phyloP scores from a whole-genome alignment of 2,797 vertebrate species.

The Moxostoma hubbsi region DNA sequence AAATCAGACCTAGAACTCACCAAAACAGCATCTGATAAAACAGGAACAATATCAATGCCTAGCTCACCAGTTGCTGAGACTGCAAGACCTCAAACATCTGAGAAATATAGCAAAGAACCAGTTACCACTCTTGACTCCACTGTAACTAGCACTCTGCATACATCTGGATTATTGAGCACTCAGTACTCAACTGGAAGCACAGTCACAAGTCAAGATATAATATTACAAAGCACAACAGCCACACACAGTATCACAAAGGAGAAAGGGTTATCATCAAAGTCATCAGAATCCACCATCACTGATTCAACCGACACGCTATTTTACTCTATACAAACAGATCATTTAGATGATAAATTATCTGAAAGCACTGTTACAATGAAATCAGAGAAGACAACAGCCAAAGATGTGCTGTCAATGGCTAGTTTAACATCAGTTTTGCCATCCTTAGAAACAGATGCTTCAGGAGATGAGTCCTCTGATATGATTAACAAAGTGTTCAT shows the following conservation, averaged over 20 bases:
- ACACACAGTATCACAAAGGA: too few relatives aligned
- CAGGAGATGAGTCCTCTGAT: slow-evolving; percentile 38
- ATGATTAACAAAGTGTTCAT: not conserved
- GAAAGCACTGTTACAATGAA: not conserved
- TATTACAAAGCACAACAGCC: not conserved
- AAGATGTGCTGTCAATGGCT: rapidly evolving
- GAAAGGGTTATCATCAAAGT: too few relatives aligned
- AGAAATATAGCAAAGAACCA: not conserved
- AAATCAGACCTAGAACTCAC: not conserved
- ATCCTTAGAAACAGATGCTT: slow-evolving; percentile 32
- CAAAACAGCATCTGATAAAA: not conserved
- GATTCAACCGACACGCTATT: too few relatives aligned
- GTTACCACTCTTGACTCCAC: not conserved
- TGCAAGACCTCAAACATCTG: not conserved
- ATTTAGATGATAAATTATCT: not conserved
- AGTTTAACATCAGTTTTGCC: not conserved
- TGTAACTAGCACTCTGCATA: not conserved
- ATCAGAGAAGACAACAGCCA: not conserved
- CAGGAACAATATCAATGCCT: not conserved
- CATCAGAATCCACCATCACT: too few relatives aligned
- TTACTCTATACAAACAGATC: not conserved
- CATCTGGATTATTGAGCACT: not conserved
- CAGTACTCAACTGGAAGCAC: not conserved
- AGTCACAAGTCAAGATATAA: not conserved
- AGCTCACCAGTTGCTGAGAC: not conserved